Conservation (phyloP, 2,113 vertebrate species). For the Numenius arquata region DNA sequence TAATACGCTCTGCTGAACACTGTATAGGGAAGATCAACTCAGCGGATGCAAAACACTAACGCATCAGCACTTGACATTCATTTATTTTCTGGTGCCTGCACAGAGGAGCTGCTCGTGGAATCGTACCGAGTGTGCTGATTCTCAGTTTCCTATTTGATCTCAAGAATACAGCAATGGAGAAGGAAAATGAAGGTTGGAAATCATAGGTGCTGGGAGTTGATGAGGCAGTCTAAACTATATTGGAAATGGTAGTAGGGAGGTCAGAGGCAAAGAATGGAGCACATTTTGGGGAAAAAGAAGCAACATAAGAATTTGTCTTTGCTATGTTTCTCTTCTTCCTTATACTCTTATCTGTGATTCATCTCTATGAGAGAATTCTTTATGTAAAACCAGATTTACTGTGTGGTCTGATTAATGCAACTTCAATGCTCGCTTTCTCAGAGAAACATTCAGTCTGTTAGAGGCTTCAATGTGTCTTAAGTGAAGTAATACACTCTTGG, state of each 20-base stretch:
- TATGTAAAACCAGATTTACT: neutral
- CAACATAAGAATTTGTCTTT: neutral
- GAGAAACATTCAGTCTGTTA: neutral
- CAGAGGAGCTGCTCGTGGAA: neutral
- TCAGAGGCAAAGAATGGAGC: neutral
- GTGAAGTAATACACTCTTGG: neutral
- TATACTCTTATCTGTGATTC: fast-evolving
- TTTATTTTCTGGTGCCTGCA: neutral
- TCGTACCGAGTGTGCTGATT: neutral
- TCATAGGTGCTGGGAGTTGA: neutral
- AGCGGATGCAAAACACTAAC: neutral
- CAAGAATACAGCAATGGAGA: neutral
- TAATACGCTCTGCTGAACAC: neutral
- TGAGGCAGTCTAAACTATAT: neutral
- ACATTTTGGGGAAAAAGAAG: neutral
- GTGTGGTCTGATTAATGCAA: neutral
- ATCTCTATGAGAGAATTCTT: neutral
- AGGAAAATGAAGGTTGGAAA: neutral
- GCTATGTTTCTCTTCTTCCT: neutral
- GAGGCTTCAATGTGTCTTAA: neutral
- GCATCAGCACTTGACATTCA: neutral
- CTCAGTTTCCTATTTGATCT: neutral
- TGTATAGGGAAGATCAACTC: neutral
- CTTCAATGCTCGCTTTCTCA: neutral
- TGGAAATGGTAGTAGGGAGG: neutral